A percentile compares a stretch with the other conserved stretches of the same genome.
Conservation (phyloP, 2,888 invertebrate species). For the Ischnus inquisitorius region DNA sequence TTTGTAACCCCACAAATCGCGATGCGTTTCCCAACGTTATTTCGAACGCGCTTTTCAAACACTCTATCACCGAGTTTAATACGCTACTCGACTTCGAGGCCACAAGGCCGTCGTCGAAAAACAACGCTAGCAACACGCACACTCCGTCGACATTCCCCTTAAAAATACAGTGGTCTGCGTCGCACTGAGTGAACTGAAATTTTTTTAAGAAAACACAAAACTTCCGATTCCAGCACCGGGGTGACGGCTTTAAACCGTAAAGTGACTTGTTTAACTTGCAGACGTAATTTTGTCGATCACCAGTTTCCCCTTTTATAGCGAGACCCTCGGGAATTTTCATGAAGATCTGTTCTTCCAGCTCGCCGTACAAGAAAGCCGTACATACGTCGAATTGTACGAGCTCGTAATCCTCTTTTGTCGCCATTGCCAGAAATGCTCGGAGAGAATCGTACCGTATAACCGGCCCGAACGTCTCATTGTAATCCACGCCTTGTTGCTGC, state of each 20-base stretch:
- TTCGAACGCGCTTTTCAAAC: conserved; percentile 27
- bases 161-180: conserved; percentile 59
- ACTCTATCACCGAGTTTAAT: conserved; percentile 42
- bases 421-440: conserved; percentile 38
- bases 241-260: conserved; percentile 66
- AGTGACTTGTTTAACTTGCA: conserved; percentile 66
- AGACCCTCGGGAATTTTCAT: conserved; percentile 51
- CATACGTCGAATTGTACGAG: conserved; percentile 43
- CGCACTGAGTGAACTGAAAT: conserved; percentile 40
- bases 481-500: conserved; percentile 38
- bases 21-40: conserved; percentile 47
- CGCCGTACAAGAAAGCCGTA: conserved; percentile 38
- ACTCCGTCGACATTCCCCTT: conserved; percentile 33
- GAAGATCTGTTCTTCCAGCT: conserved; percentile 43
- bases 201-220: conserved; percentile 61
- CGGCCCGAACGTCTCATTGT: conserved; percentile 35
- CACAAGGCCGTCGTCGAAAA: conserved; percentile 66
- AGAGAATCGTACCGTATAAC: conserved; percentile 35
- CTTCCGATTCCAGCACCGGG: conserved; percentile 67
- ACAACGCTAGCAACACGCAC: conserved; percentile 49
- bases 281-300: conserved; percentile 14
- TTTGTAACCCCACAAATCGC: conserved; percentile 20
- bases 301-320: neutral
- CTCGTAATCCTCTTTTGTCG: conserved; percentile 38
- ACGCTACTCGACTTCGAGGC: conserved; percentile 57